Conservation (phyloP, 2,888 invertebrate species). For the Scrobipalpa atriplicella region DNA sequence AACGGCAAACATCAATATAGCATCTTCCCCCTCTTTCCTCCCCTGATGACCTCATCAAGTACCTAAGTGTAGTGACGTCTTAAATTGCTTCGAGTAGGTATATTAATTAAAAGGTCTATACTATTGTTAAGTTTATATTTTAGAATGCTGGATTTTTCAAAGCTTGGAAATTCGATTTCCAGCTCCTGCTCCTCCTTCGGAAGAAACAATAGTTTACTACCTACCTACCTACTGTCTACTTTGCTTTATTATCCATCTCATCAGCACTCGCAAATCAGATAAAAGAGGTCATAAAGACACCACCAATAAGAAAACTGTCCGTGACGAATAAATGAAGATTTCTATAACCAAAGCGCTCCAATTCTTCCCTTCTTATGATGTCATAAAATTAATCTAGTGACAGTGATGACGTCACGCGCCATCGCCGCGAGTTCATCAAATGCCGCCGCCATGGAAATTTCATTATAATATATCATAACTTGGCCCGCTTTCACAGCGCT, state of each 20-base stretch:
- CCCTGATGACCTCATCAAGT: not conserved
- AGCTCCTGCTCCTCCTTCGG: too few relatives aligned
- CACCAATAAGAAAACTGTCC: too few relatives aligned
- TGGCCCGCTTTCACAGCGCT: not conserved
- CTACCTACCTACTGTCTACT: too few relatives aligned
- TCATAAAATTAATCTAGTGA: slow-evolving; percentile 9
- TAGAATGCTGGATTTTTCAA: too few relatives aligned
- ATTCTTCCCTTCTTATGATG: not conserved
- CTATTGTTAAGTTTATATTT: too few relatives aligned
- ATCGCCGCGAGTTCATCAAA: slow-evolving; percentile 13
- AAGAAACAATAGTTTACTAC: too few relatives aligned
- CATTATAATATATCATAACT: slow-evolving; percentile 19
- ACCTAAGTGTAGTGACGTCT: not conserved
- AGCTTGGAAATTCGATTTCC: too few relatives aligned
- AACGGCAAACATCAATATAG: not conserved
- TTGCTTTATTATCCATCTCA: not conserved
- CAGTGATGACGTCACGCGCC: slow-evolving; percentile 9
- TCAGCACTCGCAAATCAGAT: not conserved
- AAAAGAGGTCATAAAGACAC: not conserved
- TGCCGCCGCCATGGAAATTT: slow-evolving; percentile 2
- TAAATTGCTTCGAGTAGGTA: too few relatives aligned
- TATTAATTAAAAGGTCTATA: too few relatives aligned
- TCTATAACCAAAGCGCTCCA: not conserved
- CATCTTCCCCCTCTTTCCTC: not conserved
- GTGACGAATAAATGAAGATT: not conserved